Evolutionary conservation across 64 coral and sea anemone species (phyloP).

Genomic region (Stichodactyla mertensii): DNA sequence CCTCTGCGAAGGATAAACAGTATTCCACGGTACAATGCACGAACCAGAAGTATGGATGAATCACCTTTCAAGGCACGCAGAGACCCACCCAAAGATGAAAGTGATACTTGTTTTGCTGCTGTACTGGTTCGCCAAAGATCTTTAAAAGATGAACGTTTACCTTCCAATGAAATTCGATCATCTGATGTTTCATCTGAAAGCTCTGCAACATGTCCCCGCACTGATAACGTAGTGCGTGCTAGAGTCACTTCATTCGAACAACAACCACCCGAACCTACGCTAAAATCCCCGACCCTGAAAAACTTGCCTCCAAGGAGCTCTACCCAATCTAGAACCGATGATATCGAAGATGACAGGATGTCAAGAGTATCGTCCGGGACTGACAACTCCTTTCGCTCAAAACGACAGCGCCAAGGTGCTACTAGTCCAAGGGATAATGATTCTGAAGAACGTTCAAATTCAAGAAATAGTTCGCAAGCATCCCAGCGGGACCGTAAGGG

Average conservation of each 20-base stretch:
- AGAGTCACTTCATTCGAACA: neutral
- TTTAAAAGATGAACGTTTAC: neutral
- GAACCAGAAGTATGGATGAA: constrained; percentile 1
- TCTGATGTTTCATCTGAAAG: neutral
- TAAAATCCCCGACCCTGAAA: neutral
- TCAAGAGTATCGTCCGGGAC: constrained; percentile 6
- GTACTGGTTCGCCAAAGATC: constrained; percentile 1
- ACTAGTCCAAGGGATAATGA: neutral
- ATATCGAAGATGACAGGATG: neutral
- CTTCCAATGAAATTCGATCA: neutral
- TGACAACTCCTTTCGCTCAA: neutral
- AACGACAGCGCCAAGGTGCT: neutral
- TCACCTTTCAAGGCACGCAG: neutral
- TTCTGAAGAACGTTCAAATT: constrained; percentile 7
- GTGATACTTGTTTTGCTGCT: neutral
- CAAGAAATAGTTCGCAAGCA: neutral
- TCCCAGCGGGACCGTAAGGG: neutral
- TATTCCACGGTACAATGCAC: neutral
- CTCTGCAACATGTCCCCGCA: neutral
- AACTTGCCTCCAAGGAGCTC: neutral
- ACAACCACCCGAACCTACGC: neutral
- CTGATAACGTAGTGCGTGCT: neutral
- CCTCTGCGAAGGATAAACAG: constrained; percentile 14
- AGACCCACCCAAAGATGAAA: neutral
- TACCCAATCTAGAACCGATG: neutral